Conservation (phyloP, 2,797 vertebrate species). For the Enteromius thamalakanensis region DNA sequence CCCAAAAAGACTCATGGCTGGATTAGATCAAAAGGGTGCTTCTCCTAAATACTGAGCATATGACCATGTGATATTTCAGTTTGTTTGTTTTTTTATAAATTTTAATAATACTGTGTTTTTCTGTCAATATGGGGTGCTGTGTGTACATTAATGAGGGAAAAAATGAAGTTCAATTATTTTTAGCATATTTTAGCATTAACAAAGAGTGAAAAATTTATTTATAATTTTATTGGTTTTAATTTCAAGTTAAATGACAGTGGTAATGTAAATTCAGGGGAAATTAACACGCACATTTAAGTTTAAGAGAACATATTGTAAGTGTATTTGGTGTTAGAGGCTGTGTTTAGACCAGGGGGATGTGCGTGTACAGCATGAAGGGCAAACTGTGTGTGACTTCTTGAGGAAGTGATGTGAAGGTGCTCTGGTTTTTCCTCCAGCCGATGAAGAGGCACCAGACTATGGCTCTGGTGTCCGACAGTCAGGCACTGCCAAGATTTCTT, state of each 20-base stretch:
- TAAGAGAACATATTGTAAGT: not conserved
- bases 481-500: conserved; percentile 94
- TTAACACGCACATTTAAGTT: not conserved
- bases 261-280: not conserved
- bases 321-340: not conserved
- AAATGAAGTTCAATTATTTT: too few relatives aligned
- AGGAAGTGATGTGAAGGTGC: conserved; percentile 78
- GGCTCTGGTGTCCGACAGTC: conserved; percentile 94
- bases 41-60: too few relatives aligned
- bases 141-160: too few relatives aligned
- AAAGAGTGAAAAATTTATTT: too few relatives aligned
- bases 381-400: conserved; percentile 70
- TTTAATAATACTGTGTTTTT: too few relatives aligned
- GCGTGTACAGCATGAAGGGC: conserved; percentile 49
- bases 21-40: too few relatives aligned
- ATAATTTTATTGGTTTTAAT: not conserved
- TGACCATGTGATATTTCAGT: too few relatives aligned
- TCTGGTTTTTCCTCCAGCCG: conserved; percentile 82
- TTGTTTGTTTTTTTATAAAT: too few relatives aligned
- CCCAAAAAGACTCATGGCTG: too few relatives aligned
- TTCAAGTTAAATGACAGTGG: not conserved
- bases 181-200: too few relatives aligned
- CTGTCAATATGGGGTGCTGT: too few relatives aligned
- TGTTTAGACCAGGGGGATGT: conserved; percentile 8
- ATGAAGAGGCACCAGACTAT: conserved; percentile 96